Evolutionary conservation across 2,888 invertebrate species (phyloP), one percentile per base, ranked within the genome.

Genomic region (Deilephila elpenor): DNA sequence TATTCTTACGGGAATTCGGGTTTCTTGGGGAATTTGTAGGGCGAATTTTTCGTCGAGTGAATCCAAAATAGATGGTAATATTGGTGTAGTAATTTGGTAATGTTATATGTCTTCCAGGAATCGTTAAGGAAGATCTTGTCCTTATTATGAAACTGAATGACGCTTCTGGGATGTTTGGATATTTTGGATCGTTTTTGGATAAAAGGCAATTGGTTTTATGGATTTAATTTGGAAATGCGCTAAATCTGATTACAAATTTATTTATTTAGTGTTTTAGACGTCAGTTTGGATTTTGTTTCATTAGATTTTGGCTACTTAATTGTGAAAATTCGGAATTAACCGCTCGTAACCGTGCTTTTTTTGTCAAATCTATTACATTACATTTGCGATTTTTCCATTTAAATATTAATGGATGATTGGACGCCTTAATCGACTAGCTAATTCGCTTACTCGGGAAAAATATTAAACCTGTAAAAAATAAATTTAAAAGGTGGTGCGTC

Each of bases 1-100:
- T 67, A 44, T 51, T 67, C 77, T 75, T 74, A 72, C 62, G 71
- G 74, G 32, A 73, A 77, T 76, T 75, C 44, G 32, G 37, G 56
- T 56, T 73, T 73, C 37, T 73, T 51, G 14, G 51, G 51, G 51
- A 67, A 67, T 67, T 20, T 25, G 44, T n/a, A 67, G 51, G 44
- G 25, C 67, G 51, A 51, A 51, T 67, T 67, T 20, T 64, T 64
- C 37, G n/a, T 64, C 37, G 29, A 64, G 37, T 64, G 20, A 44
- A 44, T 51, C 51, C 44, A 67, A 14, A 51, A 62, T 61, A 20
- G 11, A 44, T 5, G 5, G n/a, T 44, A 44, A 44, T 44, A 67
- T 67, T 67, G n/a, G n/a, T 37, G 17, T 34, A 37, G 51, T 67
- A 34, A 62, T 37, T 62, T n/a, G 7, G 34, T 62, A 34, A 62